These are phyloP conservation scores for Hydrozoanthus tunicans DNA, from an alignment of 64 coral and sea anemone species.

Conservation along the genomic window DNA sequence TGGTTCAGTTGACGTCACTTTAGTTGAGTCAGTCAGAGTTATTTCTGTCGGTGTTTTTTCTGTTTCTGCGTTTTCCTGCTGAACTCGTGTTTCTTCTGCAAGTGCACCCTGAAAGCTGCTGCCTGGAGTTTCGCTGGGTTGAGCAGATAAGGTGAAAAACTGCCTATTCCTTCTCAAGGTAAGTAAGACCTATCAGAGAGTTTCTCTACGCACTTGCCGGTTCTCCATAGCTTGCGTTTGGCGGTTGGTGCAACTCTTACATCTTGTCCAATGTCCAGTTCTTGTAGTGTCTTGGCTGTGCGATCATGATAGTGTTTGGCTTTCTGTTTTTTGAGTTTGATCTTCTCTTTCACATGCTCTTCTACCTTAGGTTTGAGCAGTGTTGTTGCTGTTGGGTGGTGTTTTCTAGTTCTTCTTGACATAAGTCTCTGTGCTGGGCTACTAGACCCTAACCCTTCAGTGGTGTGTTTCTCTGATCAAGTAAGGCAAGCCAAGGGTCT, in stretches of 20 bases:
- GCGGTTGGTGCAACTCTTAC: constrained; percentile 8
- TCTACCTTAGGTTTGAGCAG: neutral
- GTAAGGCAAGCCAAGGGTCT: constrained; percentile 50
- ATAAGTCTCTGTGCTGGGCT: constrained; percentile 16
- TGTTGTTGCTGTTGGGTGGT: neutral
- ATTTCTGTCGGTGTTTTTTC: neutral
- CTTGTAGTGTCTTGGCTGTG: neutral
- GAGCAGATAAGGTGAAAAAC: constrained; percentile 39
- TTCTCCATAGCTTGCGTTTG: constrained; percentile 34
- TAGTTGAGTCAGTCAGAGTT: neutral
- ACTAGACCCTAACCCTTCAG: neutral
- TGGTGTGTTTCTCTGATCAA: constrained; percentile 20
- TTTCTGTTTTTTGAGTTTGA: neutral
- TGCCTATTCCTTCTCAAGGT: neutral
- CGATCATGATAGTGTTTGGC: neutral
- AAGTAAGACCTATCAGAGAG: neutral
- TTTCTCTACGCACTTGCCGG: neutral
- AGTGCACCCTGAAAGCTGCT: constrained; percentile 24
- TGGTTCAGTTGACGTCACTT: neutral
- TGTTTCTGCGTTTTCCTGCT: constrained; percentile 12
- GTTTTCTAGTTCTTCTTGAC: too few species aligned
- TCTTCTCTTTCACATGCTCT: neutral
- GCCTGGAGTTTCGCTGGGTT: constrained; percentile 4
- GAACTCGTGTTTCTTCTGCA: neutral
- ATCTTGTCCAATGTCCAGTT: constrained; percentile 54